phyloP scores from a whole-genome alignment of 2,797 vertebrate genomes.

The Sarcophilus harrisii region DNA sequence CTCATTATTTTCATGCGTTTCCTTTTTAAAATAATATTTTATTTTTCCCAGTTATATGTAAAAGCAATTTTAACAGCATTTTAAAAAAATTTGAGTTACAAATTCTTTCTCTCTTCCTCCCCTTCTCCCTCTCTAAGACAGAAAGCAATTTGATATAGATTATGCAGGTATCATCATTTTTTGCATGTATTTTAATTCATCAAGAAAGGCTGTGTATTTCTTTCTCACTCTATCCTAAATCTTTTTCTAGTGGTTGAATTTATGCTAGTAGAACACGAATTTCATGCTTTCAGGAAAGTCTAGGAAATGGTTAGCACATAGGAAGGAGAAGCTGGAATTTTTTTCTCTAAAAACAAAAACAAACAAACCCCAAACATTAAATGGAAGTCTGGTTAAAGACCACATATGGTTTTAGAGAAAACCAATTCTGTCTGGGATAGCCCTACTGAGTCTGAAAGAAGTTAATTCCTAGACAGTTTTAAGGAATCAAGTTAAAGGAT shows the following conservation, averaged over 20 bases:
- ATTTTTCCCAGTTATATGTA: not conserved
- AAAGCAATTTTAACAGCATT: not conserved
- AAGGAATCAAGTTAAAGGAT: constrained; percentile 30
- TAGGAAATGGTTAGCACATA: not conserved
- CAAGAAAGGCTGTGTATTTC: not conserved
- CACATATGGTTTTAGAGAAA: constrained; percentile 3
- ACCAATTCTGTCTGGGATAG: not conserved
- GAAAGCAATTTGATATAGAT: not conserved
- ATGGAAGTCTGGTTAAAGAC: not conserved
- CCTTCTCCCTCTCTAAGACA: not conserved
- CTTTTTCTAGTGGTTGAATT: not conserved
- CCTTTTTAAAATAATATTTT: not conserved
- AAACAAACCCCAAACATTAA: not conserved
- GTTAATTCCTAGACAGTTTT: constrained; percentile 12
- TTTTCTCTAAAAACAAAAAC: not conserved
- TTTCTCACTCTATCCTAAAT: not conserved
- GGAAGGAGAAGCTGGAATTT: not conserved
- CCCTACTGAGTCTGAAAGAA: not conserved
- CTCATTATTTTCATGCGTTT: not conserved
- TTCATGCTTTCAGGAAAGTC: not conserved
- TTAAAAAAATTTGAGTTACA: not conserved
- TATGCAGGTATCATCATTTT: not conserved
- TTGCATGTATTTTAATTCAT: not conserved
- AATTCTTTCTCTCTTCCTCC: not conserved
- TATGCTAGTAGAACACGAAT: not conserved